Evolutionary conservation across 2,113 vertebrate species (phyloP), one percentile per base, ranked within the genome.

Genomic region (Progne subis): DNA sequence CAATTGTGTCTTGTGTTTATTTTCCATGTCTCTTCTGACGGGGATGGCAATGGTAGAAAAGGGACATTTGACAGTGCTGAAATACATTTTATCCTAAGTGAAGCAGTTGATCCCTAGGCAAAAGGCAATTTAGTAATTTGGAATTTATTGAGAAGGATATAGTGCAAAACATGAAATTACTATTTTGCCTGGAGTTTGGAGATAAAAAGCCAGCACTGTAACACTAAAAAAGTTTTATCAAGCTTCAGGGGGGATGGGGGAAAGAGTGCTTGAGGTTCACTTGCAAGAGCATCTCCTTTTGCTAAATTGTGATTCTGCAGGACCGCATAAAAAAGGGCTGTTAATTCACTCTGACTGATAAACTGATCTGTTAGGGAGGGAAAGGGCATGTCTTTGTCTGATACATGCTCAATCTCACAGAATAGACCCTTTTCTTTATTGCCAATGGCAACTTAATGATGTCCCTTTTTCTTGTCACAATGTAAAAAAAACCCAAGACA

Each of bases 151-250:
- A 88, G 50, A 13, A 94, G 37, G 28, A 65, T 46, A 53, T 0
- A 8, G 59, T 59, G 19, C 50, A 88, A 86, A 88, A 53, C 19
- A n/a, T 31, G 8, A 86, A 80, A 80, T 69, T 77, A 53, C 18
- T 77, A 14, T 50, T 95, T 92, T 61, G 79, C 76, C 67, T 94
- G 55, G 50, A 88, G n/a, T 65, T 80, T 76, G 39, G 25, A 80
- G 50, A 80, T 72, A 86, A 92, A 82, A 90, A 56, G 28, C 23
- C 37, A 41, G 16, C 59, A 41, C 71, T 53, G 90, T 82, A 72
- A 72, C 41, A 53, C 21, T 44, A 57, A 57, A 82, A 72, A 41
- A 6, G 5, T 21, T 8, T 86, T 77, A 71, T 26, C 17, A 78
- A 59, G 28, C 39, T 75, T 90, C 25, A 12, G 37, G 34, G 2